A percentile compares a stretch with the other conserved stretches of the same genome.
Evolutionary conservation across 2,888 invertebrate species (phyloP).

Genomic region (Eueremaeus valkanovi): DNA sequence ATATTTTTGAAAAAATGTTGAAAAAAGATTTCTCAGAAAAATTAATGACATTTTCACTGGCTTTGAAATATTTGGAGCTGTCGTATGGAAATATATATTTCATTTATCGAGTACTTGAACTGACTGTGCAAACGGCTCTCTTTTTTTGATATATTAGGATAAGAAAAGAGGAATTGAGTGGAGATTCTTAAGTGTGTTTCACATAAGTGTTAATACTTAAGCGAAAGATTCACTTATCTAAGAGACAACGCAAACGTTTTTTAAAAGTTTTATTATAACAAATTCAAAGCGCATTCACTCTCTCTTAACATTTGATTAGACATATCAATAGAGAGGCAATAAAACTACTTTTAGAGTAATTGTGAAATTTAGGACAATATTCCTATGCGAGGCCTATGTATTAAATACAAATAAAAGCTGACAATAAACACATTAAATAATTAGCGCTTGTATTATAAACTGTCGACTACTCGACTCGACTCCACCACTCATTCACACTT

Average conservation of each 20-base stretch:
- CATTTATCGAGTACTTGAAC: not conserved
- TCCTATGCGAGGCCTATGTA: not conserved
- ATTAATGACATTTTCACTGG: no score
- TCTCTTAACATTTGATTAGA: no score
- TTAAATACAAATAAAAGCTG: no score
- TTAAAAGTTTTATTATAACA: no score
- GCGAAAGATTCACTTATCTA: conserved; percentile 10
- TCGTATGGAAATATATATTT: not conserved
- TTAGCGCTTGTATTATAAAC: not conserved
- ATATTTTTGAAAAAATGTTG: no score
- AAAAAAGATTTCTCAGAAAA: no score
- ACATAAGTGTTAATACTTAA: conserved; percentile 14
- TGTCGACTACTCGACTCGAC: no score
- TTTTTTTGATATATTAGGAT: conserved; percentile 9
- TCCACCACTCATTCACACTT: not conserved
- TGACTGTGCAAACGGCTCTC: not conserved
- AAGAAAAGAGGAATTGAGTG: not conserved
- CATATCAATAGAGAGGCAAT: no score
- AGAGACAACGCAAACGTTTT: not conserved
- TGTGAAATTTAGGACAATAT: conserved; percentile 14
- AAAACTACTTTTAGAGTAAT: no score
- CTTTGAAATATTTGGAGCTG: not conserved
- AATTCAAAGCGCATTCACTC: no score
- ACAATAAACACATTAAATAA: not conserved
- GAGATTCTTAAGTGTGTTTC: conserved; percentile 15